A percentile compares a stretch with the other conserved stretches of the same genome.
Conservation (phyloP, 2,797 vertebrate genomes). For the Amblyopsis hoosieri region DNA sequence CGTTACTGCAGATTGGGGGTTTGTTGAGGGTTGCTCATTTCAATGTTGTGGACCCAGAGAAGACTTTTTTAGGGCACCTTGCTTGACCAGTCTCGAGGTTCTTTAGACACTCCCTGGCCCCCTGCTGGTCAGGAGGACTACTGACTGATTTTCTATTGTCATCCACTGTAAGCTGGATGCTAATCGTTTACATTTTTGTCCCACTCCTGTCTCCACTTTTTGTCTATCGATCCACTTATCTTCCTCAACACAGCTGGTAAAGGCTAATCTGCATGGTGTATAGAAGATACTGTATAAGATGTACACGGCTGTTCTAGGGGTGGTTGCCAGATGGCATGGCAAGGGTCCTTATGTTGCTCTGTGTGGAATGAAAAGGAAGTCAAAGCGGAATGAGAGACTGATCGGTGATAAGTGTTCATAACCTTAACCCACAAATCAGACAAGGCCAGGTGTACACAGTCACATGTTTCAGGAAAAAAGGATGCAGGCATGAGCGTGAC, state of each 20-base stretch:
- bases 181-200: neutral
- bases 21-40: constrained; percentile 6
- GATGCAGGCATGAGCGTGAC: constrained; percentile 19
- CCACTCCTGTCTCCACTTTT: neutral
- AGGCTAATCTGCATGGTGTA: constrained; percentile 13
- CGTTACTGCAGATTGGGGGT: neutral
- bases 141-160: neutral
- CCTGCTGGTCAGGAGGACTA: constrained; percentile 55
- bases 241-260: constrained; percentile 4
- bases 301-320: neutral
- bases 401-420: constrained; percentile 9
- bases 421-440: constrained; percentile 22
- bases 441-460: constrained; percentile 16
- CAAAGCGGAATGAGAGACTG: constrained; percentile 1
- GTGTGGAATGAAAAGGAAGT: neutral
- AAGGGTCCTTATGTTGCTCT: constrained; percentile 17
- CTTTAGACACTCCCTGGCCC: constrained; percentile 22
- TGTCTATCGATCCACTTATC: neutral
- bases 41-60: neutral
- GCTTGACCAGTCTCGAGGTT: neutral
- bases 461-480: constrained; percentile 12
- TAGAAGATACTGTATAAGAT: neutral
- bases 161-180: neutral
- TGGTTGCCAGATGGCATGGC: neutral
- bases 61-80: neutral